These are phyloP conservation scores for Alouatta palliata DNA, from an alignment of 2,113 vertebrate genomes.

Conservation along the genomic window DNA sequence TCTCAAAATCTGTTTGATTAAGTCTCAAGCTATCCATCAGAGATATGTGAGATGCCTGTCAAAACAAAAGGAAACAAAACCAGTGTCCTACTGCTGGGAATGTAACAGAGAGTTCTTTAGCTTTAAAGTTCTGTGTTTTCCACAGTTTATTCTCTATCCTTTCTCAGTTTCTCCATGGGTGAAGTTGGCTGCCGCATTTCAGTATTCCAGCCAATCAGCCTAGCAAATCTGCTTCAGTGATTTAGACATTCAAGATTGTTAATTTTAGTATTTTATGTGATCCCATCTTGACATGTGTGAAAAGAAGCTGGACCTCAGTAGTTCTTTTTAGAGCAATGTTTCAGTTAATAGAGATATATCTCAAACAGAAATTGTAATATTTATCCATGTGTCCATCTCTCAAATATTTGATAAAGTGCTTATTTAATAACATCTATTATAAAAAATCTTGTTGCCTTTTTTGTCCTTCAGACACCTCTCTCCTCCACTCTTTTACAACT, in stretches of 20 bases:
- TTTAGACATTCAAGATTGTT: not conserved
- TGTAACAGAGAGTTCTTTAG: not conserved
- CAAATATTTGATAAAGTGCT: not conserved
- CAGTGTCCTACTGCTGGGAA: not conserved
- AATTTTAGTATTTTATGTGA: not conserved
- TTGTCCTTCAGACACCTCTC: not conserved
- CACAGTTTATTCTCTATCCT: not conserved
- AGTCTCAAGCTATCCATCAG: not conserved
- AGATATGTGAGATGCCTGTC: not conserved
- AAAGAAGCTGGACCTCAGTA: not conserved
- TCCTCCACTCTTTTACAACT: not conserved
- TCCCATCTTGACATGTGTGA: not conserved
- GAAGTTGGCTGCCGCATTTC: not conserved
- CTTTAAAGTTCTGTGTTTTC: not conserved
- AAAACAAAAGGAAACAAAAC: not conserved
- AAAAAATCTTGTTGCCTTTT: not conserved
- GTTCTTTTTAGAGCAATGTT: not conserved
- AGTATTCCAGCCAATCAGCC: not conserved
- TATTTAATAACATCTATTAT: not conserved
- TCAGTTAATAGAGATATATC: not conserved
- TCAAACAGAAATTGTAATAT: not conserved
- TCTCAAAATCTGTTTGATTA: not conserved
- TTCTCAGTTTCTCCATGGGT: not conserved
- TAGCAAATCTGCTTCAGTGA: not conserved
- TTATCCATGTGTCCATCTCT: not conserved